Conservation (phyloP, 2,113 vertebrate genomes). For the Theropithecus gelada region DNA sequence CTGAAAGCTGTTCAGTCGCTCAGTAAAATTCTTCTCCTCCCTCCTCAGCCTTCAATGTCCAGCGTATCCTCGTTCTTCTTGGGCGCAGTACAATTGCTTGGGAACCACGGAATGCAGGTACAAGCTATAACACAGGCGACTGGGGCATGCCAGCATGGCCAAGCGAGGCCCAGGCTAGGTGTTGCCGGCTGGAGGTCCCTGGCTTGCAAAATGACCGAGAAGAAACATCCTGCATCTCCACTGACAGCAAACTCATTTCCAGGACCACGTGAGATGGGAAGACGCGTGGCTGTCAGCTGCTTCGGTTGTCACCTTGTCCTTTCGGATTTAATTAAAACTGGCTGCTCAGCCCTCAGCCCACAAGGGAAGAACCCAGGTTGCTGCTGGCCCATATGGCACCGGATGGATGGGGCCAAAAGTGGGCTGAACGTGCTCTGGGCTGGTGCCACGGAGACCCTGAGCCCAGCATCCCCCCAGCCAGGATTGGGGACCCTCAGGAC, state of each 20-base stretch:
- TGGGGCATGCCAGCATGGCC: too few relatives aligned
- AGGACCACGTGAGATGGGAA: background rate
- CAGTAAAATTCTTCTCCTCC: too few relatives aligned
- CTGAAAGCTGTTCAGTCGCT: too few relatives aligned
- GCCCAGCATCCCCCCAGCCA: background rate
- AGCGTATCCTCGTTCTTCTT: too few relatives aligned
- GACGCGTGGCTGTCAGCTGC: background rate
- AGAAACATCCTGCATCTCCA: too few relatives aligned
- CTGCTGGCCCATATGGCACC: background rate
- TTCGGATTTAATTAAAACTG: background rate
- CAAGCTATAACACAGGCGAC: too few relatives aligned
- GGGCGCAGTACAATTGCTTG: too few relatives aligned
- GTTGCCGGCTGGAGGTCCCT: too few relatives aligned
- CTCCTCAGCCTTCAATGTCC: too few relatives aligned
- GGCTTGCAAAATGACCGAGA: too few relatives aligned
- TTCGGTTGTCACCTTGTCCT: background rate
- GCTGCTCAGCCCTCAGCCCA: background rate
- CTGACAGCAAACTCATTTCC: background rate
- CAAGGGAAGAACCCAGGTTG: background rate
- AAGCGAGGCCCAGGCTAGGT: too few relatives aligned
- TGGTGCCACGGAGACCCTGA: background rate
- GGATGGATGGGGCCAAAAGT: background rate
- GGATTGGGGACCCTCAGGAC: background rate
- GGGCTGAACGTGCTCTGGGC: background rate
- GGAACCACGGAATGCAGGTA: too few relatives aligned